A percentile compares a stretch with the other conserved stretches of the same genome.
These are phyloP conservation scores for Eurytemora carolleeae DNA, from an alignment of 1,140 invertebrate species.

Conservation along the genomic window DNA sequence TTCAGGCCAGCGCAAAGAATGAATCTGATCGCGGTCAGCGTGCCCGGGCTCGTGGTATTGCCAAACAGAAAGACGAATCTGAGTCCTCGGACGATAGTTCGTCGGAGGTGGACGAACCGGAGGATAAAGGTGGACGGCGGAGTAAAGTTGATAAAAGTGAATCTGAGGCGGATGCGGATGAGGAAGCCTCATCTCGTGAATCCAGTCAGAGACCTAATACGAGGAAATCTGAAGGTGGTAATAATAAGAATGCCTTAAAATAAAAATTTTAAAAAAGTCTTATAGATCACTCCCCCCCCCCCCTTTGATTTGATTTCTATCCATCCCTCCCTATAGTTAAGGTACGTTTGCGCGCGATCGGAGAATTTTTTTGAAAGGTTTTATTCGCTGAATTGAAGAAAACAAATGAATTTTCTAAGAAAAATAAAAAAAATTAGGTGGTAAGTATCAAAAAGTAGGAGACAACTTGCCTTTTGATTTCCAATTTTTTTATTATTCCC, in stretches of 20 bases:
- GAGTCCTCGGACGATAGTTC: background rate
- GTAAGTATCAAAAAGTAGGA: background rate
- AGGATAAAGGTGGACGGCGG: background rate
- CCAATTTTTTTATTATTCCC: no score
- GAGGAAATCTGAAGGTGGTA: background rate
- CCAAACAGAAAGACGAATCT: background rate
- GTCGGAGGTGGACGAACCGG: background rate
- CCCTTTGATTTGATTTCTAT: no score
- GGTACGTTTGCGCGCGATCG: no score
- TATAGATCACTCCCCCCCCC: no score
- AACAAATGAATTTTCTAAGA: no score
- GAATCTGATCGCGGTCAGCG: background rate
- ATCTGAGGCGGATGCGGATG: constrained; percentile 7
- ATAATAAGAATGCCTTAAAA: no score
- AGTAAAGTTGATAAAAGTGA: constrained; percentile 1
- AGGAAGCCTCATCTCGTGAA: constrained; percentile 3
- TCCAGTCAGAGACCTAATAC: background rate
- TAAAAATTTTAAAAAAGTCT: no score
- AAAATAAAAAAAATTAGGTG: background rate
- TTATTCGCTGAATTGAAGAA: no score
- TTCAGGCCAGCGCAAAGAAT: no score
- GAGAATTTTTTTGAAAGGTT: no score
- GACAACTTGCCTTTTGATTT: no score
- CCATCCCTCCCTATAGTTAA: no score
- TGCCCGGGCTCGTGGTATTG: background rate